Base-by-base conservation (phyloP, 1,140 invertebrate genomes). In the Lepidotrigona ventralis region DNA sequence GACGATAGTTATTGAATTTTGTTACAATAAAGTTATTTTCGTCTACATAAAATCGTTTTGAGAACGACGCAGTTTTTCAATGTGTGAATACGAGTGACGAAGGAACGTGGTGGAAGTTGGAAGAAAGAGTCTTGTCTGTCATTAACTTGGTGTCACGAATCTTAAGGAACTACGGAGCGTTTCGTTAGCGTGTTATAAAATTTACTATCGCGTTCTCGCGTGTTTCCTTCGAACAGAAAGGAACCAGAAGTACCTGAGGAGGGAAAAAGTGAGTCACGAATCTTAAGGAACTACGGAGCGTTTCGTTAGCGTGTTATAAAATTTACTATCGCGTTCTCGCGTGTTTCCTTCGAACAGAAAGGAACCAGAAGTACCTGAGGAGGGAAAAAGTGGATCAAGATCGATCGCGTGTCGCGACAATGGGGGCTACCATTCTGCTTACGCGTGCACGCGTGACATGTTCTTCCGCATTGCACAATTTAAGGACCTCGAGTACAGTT, bases 1-100 rank as follows among this genome's bases (percentile, higher is more conserved):
- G 46, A 75, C 3, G 12, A 81, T 39, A 56, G 19, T 68, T 9
- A 0, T 4, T 26, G 21, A 58, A 21, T 79, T 88, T 76, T 88
- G 70, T 89, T 84, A 72, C 23, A 86, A 88, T 85, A 86, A 88
- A 88, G 68, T 66, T 76, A 19, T 46, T 77, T 84, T 79, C 29
- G 23, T 58, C 78, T 60, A 15, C 14, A 17, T 12, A 56, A 12
- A 14, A 6, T 15, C 0, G 26, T 21, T 11, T n/a, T 23, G 1
- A 66, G 8, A 17, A 23, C 23, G 23, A 1, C 46, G 8, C 0
- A 75, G 23, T 26, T 60, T 14, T 58, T 19, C 1, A 46, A 66
- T 66, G 15, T 26, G 39, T 8, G 39, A 8, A 8, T 0, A 46
- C 39, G 6, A 46, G 39, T 46, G 39, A 46, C 39, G 39, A 29